Conservation (phyloP, 2,888 invertebrate genomes). For the Xanthorhoe designata region DNA sequence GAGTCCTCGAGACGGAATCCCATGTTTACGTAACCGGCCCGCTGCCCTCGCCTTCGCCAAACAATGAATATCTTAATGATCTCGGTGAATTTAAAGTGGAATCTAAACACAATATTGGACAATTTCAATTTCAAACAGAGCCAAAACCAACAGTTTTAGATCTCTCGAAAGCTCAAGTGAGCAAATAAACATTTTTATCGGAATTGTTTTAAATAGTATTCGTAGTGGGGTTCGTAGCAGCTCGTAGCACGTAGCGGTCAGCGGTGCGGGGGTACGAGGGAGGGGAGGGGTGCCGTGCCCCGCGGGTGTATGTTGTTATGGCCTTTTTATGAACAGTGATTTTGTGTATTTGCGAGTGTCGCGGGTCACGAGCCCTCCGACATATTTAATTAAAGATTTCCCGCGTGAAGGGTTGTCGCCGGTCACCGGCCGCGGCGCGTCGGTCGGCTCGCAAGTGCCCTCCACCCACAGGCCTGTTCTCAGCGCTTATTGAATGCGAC, state of each 20-base stretch:
- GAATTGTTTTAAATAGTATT: constrained; percentile 2
- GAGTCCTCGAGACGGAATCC: constrained; percentile 52
- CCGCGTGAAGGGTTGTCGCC: constrained; percentile 48
- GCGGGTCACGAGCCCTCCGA: constrained; percentile 37
- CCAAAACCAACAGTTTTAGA: constrained; percentile 1
- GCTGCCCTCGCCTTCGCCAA: constrained; percentile 24
- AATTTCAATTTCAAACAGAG: constrained; percentile 24
- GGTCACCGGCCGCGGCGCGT: constrained; percentile 16
- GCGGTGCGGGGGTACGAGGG: constrained; percentile 26
- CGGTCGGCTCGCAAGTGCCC: constrained; percentile 27
- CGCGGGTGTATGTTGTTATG: constrained; percentile 49
- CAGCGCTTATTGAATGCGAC: constrained; percentile 32
- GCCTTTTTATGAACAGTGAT: constrained; percentile 62
- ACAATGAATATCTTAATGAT: constrained; percentile 36
- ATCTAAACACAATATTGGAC: constrained; percentile 21
- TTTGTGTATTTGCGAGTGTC: constrained; percentile 60
- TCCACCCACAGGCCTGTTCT: constrained; percentile 25
- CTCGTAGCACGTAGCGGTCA: constrained; percentile 29
- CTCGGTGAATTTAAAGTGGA: constrained; percentile 24
- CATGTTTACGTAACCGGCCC: constrained; percentile 54
- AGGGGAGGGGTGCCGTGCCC: constrained; percentile 47
- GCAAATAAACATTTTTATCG: constrained; percentile 6
- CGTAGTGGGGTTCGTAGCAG: constrained; percentile 28
- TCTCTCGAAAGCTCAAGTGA: not conserved
- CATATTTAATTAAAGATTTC: constrained; percentile 60